These are phyloP conservation scores for Periplaneta americana DNA, from an alignment of 1,140 invertebrate species.

Conservation along the genomic window DNA sequence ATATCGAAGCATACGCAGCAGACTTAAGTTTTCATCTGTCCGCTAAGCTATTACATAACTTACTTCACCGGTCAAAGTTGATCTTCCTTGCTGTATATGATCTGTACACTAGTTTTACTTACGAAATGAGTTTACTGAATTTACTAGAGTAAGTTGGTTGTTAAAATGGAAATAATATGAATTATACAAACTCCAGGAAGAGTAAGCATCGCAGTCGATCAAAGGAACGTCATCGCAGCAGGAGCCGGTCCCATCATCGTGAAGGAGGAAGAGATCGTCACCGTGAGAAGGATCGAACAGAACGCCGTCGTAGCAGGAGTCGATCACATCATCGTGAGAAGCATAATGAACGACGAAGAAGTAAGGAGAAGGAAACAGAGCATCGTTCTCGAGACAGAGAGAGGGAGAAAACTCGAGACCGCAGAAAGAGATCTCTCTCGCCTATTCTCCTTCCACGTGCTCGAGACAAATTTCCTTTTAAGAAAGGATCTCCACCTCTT, in stretches of 20 bases:
- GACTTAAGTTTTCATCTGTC: too few relatives aligned
- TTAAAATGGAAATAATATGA: conserved; percentile 8
- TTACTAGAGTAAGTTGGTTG: background rate
- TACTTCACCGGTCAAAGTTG: too few relatives aligned
- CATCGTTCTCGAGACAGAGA: conserved; percentile 41
- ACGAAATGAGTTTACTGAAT: background rate
- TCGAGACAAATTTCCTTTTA: conserved; percentile 17
- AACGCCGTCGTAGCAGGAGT: background rate
- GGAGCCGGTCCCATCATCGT: conserved; percentile 21
- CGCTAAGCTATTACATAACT: too few relatives aligned
- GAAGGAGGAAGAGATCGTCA: conserved; percentile 22
- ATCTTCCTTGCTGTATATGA: too few relatives aligned
- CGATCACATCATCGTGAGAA: conserved; percentile 31
- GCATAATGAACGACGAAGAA: conserved; percentile 37
- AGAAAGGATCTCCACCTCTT: conserved; percentile 20
- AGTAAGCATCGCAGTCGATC: conserved; percentile 42
- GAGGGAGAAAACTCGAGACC: conserved; percentile 28
- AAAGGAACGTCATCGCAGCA: conserved; percentile 33
- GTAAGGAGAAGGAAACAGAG: conserved; percentile 33
- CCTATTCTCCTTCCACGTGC: conserved; percentile 16
- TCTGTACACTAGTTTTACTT: too few relatives aligned
- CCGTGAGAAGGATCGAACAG: conserved; percentile 24
- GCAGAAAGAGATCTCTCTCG: conserved; percentile 25
- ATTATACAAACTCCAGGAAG: conserved; percentile 28
- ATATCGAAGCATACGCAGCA: too few relatives aligned